These are phyloP conservation scores for Ptychoptera contaminata DNA, from an alignment of 2,888 invertebrate species.

Conservation along the genomic window DNA sequence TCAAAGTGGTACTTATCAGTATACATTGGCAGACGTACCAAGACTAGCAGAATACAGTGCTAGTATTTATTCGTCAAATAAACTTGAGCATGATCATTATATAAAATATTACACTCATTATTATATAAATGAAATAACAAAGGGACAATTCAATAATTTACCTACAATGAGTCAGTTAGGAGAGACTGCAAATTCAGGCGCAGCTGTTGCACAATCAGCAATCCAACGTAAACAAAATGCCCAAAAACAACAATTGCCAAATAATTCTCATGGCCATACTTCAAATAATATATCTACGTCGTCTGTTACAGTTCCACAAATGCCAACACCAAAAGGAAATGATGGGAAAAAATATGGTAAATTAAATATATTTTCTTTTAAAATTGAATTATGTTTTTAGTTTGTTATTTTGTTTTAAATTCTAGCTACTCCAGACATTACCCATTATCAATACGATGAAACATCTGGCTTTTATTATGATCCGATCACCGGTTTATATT, in stretches of 20 bases:
- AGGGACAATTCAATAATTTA: slow-evolving; percentile 21
- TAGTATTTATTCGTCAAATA: slow-evolving; percentile 52
- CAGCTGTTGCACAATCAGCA: slow-evolving; percentile 80
- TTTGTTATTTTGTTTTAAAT: neutral
- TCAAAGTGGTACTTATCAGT: slow-evolving; percentile 17
- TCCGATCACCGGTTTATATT: slow-evolving; percentile 81
- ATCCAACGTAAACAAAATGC: slow-evolving; percentile 36
- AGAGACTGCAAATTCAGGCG: slow-evolving; percentile 56
- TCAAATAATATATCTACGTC: neutral
- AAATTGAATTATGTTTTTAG: neutral
- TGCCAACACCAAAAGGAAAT: slow-evolving; percentile 36
- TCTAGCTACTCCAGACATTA: slow-evolving; percentile 64
- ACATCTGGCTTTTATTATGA: slow-evolving; percentile 95
- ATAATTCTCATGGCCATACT: too few relatives aligned
- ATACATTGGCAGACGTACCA: slow-evolving; percentile 49
- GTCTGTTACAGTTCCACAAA: neutral
- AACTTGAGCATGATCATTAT: slow-evolving; percentile 53
- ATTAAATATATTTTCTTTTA: slow-evolving; percentile 14
- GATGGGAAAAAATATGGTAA: slow-evolving; percentile 50
- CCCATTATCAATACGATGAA: slow-evolving; percentile 86
- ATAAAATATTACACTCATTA: slow-evolving; percentile 58
- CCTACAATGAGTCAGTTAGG: slow-evolving; percentile 21
- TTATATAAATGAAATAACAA: slow-evolving; percentile 35
- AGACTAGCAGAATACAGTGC: slow-evolving; percentile 63
- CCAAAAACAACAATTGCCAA: slow-evolving; percentile 2